Evolutionary conservation across 2,888 invertebrate genomes (phyloP).

Genomic region (Nezara viridula): DNA sequence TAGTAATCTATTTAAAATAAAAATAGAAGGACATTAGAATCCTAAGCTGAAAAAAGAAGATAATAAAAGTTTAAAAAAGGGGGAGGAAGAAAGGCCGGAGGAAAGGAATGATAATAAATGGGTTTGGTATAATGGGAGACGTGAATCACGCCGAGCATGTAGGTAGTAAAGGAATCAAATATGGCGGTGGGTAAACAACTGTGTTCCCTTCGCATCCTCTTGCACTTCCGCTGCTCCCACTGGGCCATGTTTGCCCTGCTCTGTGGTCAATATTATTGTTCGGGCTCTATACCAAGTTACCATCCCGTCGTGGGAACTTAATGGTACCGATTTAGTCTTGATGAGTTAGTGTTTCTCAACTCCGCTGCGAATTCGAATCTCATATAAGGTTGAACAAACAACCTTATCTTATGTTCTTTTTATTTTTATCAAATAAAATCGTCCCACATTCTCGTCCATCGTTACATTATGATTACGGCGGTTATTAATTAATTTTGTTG

Average conservation of each 20-base stretch:
- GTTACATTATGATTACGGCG: too few relatives aligned
- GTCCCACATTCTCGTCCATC: too few relatives aligned
- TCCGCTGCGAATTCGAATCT: too few relatives aligned
- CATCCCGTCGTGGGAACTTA: neutral
- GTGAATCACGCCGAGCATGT: slow-evolving; percentile 58
- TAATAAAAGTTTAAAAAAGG: neutral
- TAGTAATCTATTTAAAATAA: neutral
- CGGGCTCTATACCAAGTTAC: too few relatives aligned
- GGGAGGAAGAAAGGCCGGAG: slow-evolving; percentile 51
- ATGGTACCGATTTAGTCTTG: neutral
- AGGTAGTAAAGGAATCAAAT: slow-evolving; percentile 59
- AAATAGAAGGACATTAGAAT: neutral
- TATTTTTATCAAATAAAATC: too few relatives aligned
- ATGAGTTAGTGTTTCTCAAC: neutral
- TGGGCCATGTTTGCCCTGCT: neutral
- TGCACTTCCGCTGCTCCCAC: slow-evolving; percentile 38
- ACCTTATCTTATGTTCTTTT: too few relatives aligned
- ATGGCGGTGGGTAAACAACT: slow-evolving; percentile 58
- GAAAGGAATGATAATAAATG: slow-evolving; percentile 57
- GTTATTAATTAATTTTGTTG: too few relatives aligned
- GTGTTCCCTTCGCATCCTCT: slow-evolving; percentile 25
- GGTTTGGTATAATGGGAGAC: slow-evolving; percentile 56
- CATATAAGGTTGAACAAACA: too few relatives aligned
- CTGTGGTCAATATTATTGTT: neutral
- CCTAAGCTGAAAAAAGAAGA: neutral